Base-by-base conservation (phyloP, 2,797 vertebrate species). In the Sebastes vulpes region DNA sequence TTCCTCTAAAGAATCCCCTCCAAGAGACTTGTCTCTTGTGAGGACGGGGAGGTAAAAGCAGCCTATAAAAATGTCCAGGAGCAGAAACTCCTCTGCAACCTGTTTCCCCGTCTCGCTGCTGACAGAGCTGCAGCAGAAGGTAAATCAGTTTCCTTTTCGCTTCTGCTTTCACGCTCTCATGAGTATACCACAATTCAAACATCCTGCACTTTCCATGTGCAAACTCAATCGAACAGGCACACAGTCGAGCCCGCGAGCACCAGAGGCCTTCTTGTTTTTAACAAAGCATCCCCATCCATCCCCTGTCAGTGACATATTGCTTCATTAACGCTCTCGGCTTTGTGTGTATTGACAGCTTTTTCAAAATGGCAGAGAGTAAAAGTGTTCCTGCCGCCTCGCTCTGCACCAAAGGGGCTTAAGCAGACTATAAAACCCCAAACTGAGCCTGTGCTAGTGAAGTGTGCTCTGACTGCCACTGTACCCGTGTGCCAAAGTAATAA, bases 261-360 rank as follows among this genome's bases (percentile, higher is more conserved):
- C 60, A 68, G 78, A 86, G 81, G 83, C 79, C 64, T 76, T 46
- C 79, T 83, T 75, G 77, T 89, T 85, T 77, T 84, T 71, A 81
- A 87, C 78, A 83, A 83, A 89, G 72, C 81, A 9, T 68, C 77
- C 64, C 58, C 70, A 35, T 82, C 79, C 60, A 25, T 79, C 64
- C 60, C 66, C 60, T 52, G 85, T 81, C 82, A 74, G 23, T 77
- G 77, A 90, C 83, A 79, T 77, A 85, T 84, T 81, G 81, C 86
- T 86, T 91, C 82, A 81, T 90, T 91, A 91, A 84, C 84, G 79
- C 80, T 78, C 82, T 79, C 71, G 82, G 82, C 80, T 91, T 84
- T 70, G 80, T 89, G 80, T 79, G 23, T 83, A 90, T 83, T 85
- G 87, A 90, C 83, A 81, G 61, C 64, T 90, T 89, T 82, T 72